phyloP scores from a whole-genome alignment of 1,140 invertebrate genomes.

The Lordiphosa stackelbergi region DNA sequence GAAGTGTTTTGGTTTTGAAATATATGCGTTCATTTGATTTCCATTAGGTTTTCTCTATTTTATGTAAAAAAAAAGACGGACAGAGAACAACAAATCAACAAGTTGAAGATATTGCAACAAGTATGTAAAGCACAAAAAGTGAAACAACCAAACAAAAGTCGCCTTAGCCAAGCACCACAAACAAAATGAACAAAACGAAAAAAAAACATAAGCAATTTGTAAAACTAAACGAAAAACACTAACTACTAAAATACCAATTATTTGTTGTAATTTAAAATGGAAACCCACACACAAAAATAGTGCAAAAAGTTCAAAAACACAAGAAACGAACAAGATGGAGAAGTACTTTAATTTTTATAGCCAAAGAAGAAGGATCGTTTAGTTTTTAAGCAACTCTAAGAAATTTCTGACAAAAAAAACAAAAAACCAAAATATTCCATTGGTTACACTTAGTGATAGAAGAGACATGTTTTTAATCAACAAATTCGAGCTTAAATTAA shows the following conservation, averaged over 20 bases:
- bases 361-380: constrained; percentile 60
- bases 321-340: constrained; percentile 23
- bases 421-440: constrained; percentile 39
- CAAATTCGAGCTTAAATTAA: constrained; percentile 74
- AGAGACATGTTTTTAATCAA: constrained; percentile 48
- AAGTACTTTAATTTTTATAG: constrained; percentile 76
- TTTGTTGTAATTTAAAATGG: constrained; percentile 62
- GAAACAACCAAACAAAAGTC: constrained; percentile 73
- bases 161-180: constrained; percentile 75
- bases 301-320: constrained; percentile 60
- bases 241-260: constrained; percentile 53
- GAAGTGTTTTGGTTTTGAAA: constrained; percentile 18
- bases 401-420: constrained; percentile 25
- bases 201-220: constrained; percentile 44
- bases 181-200: constrained; percentile 61
- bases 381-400: constrained; percentile 63
- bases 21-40: constrained; percentile 7
- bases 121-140: constrained; percentile 62
- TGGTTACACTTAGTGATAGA: constrained; percentile 57
- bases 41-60: constrained; percentile 7
- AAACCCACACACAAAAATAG: constrained; percentile 52
- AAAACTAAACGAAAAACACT: constrained; percentile 52
- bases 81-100: constrained; percentile 40
- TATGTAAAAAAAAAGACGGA: constrained; percentile 34
- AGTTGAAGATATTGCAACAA: constrained; percentile 69